Conservation (phyloP, 2,113 vertebrate species). For the Pelmatolapia mariae region DNA sequence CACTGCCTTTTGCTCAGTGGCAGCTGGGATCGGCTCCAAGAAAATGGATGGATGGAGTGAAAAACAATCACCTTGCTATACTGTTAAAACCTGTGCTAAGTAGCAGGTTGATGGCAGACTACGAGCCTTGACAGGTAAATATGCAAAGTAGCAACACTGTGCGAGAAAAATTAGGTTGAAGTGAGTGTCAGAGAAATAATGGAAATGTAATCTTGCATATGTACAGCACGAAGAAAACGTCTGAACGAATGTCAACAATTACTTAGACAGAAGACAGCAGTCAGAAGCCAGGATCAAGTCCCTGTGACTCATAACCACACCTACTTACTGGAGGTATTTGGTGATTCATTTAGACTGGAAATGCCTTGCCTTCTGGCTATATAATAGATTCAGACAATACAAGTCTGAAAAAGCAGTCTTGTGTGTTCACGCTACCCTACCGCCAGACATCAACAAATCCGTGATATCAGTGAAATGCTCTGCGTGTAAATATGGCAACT, state of each 20-base stretch:
- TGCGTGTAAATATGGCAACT: not conserved
- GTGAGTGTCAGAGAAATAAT: not conserved
- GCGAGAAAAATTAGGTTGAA: not conserved
- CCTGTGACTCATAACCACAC: slow-evolving; percentile 26
- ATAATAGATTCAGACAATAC: slow-evolving; percentile 19
- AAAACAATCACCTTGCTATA: not conserved
- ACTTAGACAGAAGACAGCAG: not conserved
- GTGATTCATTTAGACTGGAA: slow-evolving; percentile 55
- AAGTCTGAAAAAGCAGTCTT: not conserved
- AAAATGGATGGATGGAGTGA: not conserved
- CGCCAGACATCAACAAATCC: not conserved
- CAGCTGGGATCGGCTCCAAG: not conserved
- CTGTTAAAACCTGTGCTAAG: not conserved
- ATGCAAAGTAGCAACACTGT: not conserved
- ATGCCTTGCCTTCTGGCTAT: slow-evolving; percentile 40
- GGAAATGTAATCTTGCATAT: not conserved
- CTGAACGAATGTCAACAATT: slow-evolving; percentile 10
- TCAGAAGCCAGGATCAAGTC: not conserved
- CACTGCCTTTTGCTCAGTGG: not conserved
- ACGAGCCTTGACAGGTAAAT: not conserved
- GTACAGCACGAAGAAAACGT: not conserved
- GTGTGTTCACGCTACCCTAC: not conserved
- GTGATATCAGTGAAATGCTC: not conserved
- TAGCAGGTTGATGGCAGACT: not conserved
- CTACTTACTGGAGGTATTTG: slow-evolving; percentile 48